A percentile compares a stretch with the other conserved stretches of the same genome.
Evolutionary conservation across 2,888 invertebrate genomes (phyloP).

Genomic region (Drosophila mimetica): DNA sequence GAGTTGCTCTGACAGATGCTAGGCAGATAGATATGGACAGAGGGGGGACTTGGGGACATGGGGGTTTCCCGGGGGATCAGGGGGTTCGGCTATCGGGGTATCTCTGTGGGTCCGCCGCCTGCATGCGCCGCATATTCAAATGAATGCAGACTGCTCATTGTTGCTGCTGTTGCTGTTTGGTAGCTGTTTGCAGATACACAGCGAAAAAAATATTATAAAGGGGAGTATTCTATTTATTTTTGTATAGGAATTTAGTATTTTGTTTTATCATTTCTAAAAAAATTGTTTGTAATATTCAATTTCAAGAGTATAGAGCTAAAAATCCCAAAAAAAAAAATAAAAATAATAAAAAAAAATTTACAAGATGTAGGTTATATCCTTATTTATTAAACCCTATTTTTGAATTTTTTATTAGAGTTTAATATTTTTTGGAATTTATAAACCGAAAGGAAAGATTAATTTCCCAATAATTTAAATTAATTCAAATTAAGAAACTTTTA

Average conservation of each 20-base stretch:
- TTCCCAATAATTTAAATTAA: too few relatives aligned
- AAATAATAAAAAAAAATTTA: too few relatives aligned
- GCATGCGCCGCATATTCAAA: constrained; percentile 65
- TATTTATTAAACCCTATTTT: too few relatives aligned
- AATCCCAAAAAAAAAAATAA: too few relatives aligned
- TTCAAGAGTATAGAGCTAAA: too few relatives aligned
- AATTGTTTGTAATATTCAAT: neutral
- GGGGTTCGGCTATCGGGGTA: neutral
- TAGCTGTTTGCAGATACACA: constrained; percentile 21
- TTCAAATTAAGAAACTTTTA: too few relatives aligned
- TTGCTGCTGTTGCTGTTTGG: constrained; percentile 18
- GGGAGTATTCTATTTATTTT: too few relatives aligned
- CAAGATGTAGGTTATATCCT: too few relatives aligned
- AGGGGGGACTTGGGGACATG: neutral
- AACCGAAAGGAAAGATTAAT: too few relatives aligned
- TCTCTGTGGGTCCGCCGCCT: constrained; percentile 50
- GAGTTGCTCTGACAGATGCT: constrained; percentile 72
- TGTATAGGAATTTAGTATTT: neutral
- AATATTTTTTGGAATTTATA: too few relatives aligned
- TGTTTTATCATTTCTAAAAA: neutral
- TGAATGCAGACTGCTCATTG: constrained; percentile 64
- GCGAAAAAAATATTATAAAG: neutral
- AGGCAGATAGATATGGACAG: constrained; percentile 66
- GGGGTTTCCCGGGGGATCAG: neutral
- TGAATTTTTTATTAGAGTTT: too few relatives aligned